Evolutionary conservation across 2,888 invertebrate species (phyloP), one percentile per base, ranked within the genome.

Genomic region (Rapana venosa): DNA sequence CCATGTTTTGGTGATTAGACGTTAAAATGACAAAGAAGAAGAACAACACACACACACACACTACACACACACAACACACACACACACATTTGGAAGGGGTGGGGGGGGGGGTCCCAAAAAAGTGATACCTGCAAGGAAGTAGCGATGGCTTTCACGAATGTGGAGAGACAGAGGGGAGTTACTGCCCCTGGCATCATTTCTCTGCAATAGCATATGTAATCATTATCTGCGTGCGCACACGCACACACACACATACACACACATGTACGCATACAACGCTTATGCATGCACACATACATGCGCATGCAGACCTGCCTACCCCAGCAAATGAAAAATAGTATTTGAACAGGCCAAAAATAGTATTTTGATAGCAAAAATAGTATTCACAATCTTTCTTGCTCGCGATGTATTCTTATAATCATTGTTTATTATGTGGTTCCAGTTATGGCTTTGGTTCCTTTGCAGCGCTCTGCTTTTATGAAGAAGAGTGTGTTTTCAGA

Each of bases 141-240:
- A 86, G 97, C 96, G 0, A 97, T 91, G 15, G 93, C 74, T 47
- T 92, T 91, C 0, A 92, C 66, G 90, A 95, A 95, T 17, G 92
- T 88, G 83, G 94, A 94, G 56, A 90, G 93, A 0, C 97, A 96
- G 88, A 98, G 94, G 0, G 97, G 97, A 6, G 97, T 97, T 11
- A 97, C 86, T 0, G 97, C 97, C 74, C 97, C 97, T 0, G 97
- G 97, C 87, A 97, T 95, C 30, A 98, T 97, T 96, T 97, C 97
- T 81, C 97, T 97, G 95, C 58, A 47, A 47, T 47, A 47, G 2
- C 47, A 47, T 8, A 47, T 5, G 47, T 47, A 2, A 47, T 47
- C 8, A 47, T 5, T 47, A 47, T 47, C 47, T 5, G 47, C 8
- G 47, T 8, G 8, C 47, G 94, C 56, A 56, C 56, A 84, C 84